These are phyloP conservation scores for Helostoma temminkii DNA, from an alignment of 2,797 vertebrate species.

Conservation along the genomic window DNA sequence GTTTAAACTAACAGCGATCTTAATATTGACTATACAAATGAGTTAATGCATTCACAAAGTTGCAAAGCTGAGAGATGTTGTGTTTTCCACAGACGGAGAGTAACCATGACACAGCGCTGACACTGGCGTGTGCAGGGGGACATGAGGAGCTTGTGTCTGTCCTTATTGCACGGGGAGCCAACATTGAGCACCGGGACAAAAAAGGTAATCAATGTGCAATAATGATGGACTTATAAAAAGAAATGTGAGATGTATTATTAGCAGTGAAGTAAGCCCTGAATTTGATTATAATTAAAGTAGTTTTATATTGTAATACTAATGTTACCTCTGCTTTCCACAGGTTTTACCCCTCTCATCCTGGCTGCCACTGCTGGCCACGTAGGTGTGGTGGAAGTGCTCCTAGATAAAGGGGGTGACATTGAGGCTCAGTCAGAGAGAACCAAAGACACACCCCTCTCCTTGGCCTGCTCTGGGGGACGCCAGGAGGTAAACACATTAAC, in stretches of 20 bases:
- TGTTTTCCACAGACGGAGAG: slow-evolving; percentile 91
- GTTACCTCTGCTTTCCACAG: slow-evolving; percentile 71
- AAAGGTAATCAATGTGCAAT: slow-evolving; percentile 86
- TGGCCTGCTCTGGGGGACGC: slow-evolving; percentile 97
- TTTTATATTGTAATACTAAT: not conserved
- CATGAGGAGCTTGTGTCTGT: slow-evolving; percentile 99
- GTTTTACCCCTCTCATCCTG: slow-evolving; percentile 97
- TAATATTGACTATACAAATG: not conserved
- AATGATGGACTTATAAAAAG: not conserved
- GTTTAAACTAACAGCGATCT: not conserved
- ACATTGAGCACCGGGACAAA: slow-evolving; percentile 98
- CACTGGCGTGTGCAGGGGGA: slow-evolving; percentile 96
- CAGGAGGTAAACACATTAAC: slow-evolving; percentile 88
- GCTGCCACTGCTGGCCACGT: slow-evolving; percentile 98
- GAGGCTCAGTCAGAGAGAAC: slow-evolving; percentile 99
- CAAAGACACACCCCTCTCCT: slow-evolving; percentile 98
- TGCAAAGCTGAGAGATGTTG: slow-evolving; percentile 11
- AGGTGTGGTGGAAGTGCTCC: slow-evolving; percentile 97
- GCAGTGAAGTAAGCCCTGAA: not conserved
- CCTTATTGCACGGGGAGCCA: slow-evolving; percentile 95
- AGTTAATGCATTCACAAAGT: not conserved
- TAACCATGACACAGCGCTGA: slow-evolving; percentile 99
- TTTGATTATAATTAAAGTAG: not conserved
- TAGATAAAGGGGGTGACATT: slow-evolving; percentile 99
- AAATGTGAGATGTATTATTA: not conserved